Conservation (phyloP, 1,140 invertebrate species). For the Cotesia glomerata region DNA sequence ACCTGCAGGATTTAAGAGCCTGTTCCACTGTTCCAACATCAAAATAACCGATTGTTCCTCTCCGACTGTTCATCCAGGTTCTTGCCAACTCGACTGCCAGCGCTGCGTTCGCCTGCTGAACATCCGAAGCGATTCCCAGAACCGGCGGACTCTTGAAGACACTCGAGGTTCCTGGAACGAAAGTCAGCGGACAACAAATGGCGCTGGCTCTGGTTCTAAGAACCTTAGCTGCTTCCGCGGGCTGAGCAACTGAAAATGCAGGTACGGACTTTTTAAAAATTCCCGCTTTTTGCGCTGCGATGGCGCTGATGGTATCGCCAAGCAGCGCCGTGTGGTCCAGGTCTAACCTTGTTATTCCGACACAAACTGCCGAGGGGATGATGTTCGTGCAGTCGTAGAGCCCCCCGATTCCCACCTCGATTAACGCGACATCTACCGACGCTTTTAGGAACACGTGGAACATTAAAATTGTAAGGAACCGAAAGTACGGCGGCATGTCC, state of each 20-base stretch:
- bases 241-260: slow-evolving; percentile 78
- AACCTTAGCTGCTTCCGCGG: slow-evolving; percentile 72
- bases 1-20: slow-evolving; percentile 67
- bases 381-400: slow-evolving; percentile 94
- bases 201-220: slow-evolving; percentile 72
- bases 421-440: slow-evolving; percentile 89
- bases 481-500: slow-evolving; percentile 94
- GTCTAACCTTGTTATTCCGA: slow-evolving; percentile 90
- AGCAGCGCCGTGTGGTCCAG: slow-evolving; percentile 89
- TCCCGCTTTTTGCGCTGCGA: slow-evolving; percentile 95
- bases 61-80: slow-evolving; percentile 71
- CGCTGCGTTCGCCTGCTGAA: slow-evolving; percentile 79
- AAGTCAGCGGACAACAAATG: slow-evolving; percentile 68
- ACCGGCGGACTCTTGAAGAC: slow-evolving; percentile 63
- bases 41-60: slow-evolving; percentile 9
- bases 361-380: slow-evolving; percentile 79
- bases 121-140: slow-evolving; percentile 61
- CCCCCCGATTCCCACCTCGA: slow-evolving; percentile 98
- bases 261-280: slow-evolving; percentile 84
- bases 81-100: slow-evolving; percentile 80
- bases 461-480: slow-evolving; percentile 91
- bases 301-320: slow-evolving; percentile 84
- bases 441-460: slow-evolving; percentile 88
- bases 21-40: slow-evolving; percentile 53
- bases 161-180: slow-evolving; percentile 66